A percentile compares a stretch with the other conserved stretches of the same genome.
Conservation (phyloP, 2,888 invertebrate species). For the Rhagium mordax region DNA sequence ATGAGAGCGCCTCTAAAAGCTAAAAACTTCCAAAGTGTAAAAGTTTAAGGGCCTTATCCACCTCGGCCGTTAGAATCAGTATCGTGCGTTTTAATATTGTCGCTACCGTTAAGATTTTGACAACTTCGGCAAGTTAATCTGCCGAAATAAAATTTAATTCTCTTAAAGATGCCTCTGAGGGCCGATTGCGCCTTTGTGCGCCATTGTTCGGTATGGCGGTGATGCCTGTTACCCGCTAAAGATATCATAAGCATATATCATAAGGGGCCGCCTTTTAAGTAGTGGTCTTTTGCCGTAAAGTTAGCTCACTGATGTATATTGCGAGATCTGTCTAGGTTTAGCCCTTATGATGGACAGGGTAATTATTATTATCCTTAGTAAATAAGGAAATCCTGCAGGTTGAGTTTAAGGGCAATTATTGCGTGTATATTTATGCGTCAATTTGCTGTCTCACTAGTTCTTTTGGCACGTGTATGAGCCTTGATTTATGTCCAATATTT, state of each 20-base stretch:
- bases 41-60: conserved; percentile 44
- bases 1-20: conserved; percentile 39
- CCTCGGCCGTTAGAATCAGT: conserved; percentile 47
- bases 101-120: conserved; percentile 60
- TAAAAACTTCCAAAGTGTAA: conserved; percentile 41
- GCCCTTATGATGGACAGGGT: conserved; percentile 46
- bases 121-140: conserved; percentile 61
- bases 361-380: conserved; percentile 44
- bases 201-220: conserved; percentile 48
- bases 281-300: conserved; percentile 15
- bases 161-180: conserved; percentile 56
- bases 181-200: conserved; percentile 52
- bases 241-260: conserved; percentile 36
- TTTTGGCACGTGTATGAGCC: no score
- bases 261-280: conserved; percentile 31
- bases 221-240: conserved; percentile 22
- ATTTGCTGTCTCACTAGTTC: no score
- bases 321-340: conserved; percentile 44
- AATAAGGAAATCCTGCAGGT: conserved; percentile 34
- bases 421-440: no score
- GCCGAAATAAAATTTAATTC: conserved; percentile 62
- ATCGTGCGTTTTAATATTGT: conserved; percentile 50
- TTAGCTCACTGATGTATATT: conserved; percentile 36
- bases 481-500: no score
- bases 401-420: conserved; percentile 32